These are phyloP conservation scores for Monochamus alternatus DNA, from an alignment of 2,888 invertebrate genomes.

Conservation along the genomic window DNA sequence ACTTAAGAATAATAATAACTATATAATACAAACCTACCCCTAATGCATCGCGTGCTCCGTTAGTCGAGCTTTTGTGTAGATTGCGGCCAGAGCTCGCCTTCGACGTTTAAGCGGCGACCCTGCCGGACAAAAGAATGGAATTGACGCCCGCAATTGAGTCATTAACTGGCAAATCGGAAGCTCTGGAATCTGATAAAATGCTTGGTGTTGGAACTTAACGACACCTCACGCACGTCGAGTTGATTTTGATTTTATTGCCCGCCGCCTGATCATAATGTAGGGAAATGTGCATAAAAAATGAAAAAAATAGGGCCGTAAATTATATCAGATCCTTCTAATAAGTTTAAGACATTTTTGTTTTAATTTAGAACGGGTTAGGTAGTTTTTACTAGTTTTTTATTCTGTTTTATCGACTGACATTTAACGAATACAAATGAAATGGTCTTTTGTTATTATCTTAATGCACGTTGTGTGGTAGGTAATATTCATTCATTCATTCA, in stretches of 20 bases:
- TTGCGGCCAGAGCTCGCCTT: slow-evolving; percentile 44
- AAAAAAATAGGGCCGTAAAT: no score
- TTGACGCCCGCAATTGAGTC: slow-evolving; percentile 66
- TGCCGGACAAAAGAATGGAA: slow-evolving; percentile 40
- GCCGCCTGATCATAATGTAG: background rate
- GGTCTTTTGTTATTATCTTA: no score
- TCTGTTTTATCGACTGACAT: no score
- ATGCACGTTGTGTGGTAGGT: no score
- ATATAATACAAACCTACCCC: background rate
- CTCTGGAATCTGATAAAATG: slow-evolving; percentile 60
- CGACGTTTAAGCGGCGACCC: slow-evolving; percentile 54
- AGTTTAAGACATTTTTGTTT: no score
- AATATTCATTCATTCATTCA: no score
- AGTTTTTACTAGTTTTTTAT: no score
- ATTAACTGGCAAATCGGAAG: slow-evolving; percentile 63
- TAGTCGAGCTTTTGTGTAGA: slow-evolving; percentile 50
- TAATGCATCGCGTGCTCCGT: slow-evolving; percentile 49
- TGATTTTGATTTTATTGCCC: slow-evolving; percentile 4
- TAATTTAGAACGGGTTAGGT: no score
- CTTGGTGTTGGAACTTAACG: slow-evolving; percentile 6
- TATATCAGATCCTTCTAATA: no score
- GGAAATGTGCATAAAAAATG: no score
- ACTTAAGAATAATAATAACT: background rate
- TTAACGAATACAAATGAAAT: no score
- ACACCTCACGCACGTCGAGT: slow-evolving; percentile 6